Evolutionary conservation across 2,113 vertebrate genomes (phyloP).

Genomic region (Plestiodon gilberti): DNA sequence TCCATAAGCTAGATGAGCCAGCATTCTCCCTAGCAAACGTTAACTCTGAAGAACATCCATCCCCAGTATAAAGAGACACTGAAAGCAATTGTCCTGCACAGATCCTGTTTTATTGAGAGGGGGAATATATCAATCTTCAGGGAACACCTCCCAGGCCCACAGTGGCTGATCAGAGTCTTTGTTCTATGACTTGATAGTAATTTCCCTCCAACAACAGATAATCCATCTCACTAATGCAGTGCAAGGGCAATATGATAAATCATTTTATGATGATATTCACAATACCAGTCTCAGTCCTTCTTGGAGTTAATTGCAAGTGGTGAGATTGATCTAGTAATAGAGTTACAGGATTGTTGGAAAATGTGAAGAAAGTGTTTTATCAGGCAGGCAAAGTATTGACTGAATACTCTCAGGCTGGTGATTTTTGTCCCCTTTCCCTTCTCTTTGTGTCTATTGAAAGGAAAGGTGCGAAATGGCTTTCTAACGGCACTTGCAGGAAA

Average conservation of each 20-base stretch:
- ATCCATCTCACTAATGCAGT: conserved; percentile 7
- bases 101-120: conserved; percentile 32
- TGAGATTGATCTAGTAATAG: conserved; percentile 5
- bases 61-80: neutral
- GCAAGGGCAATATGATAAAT: conserved; percentile 4
- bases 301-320: neutral
- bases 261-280: neutral
- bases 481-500: conserved; percentile 23
- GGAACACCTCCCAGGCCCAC: neutral
- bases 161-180: conserved; percentile 5
- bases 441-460: neutral
- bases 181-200: conserved; percentile 9
- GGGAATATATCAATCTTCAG: neutral
- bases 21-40: neutral
- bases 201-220: neutral
- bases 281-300: neutral
- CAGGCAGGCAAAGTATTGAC: conserved; percentile 22
- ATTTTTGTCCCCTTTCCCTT: neutral
- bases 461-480: conserved; percentile 10
- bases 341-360: conserved; percentile 27
- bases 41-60: neutral
- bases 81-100: conserved; percentile 28
- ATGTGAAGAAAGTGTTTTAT: conserved; percentile 9
- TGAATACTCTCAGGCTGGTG: conserved; percentile 1
- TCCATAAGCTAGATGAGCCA: neutral